Evolutionary conservation across 2,113 vertebrate genomes (phyloP).

Genomic region (Catharus fuscescens): DNA sequence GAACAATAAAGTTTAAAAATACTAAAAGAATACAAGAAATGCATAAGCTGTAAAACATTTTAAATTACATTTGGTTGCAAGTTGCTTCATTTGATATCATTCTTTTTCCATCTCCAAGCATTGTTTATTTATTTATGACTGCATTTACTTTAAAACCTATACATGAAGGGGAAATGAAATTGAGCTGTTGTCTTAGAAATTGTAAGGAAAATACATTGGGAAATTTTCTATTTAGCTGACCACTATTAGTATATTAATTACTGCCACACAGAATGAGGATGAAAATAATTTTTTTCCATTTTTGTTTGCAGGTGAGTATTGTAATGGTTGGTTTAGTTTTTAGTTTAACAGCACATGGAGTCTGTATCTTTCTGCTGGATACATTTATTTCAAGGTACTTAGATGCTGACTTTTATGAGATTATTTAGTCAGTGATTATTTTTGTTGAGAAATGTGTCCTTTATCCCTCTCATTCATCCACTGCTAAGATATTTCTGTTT

Average conservation of each 20-base stretch:
- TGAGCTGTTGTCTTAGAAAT: background rate
- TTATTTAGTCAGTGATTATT: slow-evolving; percentile 82
- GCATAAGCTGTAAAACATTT: fast-evolving
- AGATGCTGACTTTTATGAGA: slow-evolving; percentile 83
- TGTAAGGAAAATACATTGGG: background rate
- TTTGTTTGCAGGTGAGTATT: slow-evolving; percentile 33
- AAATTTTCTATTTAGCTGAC: background rate
- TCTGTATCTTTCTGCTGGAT: slow-evolving; percentile 69
- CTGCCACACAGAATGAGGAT: background rate
- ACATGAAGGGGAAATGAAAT: background rate
- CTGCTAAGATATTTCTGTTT: slow-evolving; percentile 83
- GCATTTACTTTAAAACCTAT: background rate
- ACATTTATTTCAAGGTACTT: slow-evolving; percentile 82
- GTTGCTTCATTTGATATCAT: background rate
- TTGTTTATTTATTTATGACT: background rate
- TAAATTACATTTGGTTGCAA: background rate
- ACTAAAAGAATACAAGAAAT: background rate
- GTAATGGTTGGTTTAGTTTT: slow-evolving; percentile 62
- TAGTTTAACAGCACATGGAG: slow-evolving; percentile 65
- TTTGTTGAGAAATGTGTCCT: slow-evolving; percentile 85
- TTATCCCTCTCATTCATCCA: slow-evolving; percentile 84
- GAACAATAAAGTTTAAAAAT: background rate
- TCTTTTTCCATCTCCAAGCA: background rate
- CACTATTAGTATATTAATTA: background rate
- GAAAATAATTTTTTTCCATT: background rate